Evolutionary conservation across 2,888 invertebrate genomes (phyloP).

Genomic region (Patella depressa): DNA sequence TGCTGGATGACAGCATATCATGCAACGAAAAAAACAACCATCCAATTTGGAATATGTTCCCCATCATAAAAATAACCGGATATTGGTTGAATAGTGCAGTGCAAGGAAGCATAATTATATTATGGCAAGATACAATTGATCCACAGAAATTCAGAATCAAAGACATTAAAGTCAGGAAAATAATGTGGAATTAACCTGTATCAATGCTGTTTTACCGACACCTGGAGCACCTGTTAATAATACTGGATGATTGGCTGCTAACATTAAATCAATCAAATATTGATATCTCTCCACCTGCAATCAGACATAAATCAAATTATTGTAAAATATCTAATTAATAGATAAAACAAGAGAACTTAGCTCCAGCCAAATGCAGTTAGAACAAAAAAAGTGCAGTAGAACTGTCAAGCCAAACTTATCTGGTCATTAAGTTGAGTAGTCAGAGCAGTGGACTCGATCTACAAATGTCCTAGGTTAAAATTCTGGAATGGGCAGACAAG

Average conservation of each 20-base stretch:
- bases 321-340: background rate
- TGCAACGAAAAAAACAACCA: no score
- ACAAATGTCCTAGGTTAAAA: background rate
- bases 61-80: no score
- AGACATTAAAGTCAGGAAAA: no score
- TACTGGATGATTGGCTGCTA: slow-evolving; percentile 61
- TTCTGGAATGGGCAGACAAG: background rate
- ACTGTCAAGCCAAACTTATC: no score
- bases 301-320: slow-evolving; percentile 8
- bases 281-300: slow-evolving; percentile 64
- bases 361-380: background rate
- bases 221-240: slow-evolving; percentile 67
- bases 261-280: slow-evolving; percentile 60
- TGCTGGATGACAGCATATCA: no score
- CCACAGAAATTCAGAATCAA: no score
- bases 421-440: background rate
- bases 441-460: background rate
- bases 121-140: no score
- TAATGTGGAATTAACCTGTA: slow-evolving; percentile 50
- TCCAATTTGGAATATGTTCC: no score
- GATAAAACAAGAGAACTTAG: background rate
- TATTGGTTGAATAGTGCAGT: no score
- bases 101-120: no score
- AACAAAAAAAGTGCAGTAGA: no score
- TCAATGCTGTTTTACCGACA: slow-evolving; percentile 66